Base-by-base conservation (phyloP, 2,888 invertebrate species). In the Drosophila merina region DNA sequence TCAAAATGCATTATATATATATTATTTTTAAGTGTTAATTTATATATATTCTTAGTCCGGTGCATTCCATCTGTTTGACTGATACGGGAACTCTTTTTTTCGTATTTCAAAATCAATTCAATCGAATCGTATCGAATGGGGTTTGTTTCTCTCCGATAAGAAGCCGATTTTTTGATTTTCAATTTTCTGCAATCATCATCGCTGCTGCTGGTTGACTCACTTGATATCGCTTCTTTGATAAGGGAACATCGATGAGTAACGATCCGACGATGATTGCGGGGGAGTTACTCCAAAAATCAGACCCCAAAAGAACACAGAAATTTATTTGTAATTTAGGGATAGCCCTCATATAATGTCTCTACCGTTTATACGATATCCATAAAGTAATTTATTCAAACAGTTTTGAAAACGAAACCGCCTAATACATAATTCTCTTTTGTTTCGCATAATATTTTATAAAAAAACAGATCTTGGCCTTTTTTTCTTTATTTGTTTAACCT, bases 51-150 rank as follows among this genome's bases (percentile, higher is more conserved):
- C 14, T 0, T 2, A 9, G 31, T 62, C 57, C 55, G 58, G 83
- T 80, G 68, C 81, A 59, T 81, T 80, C 76, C 75, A 80, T 83
- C 84, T 74, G 68, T 69, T 51, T 72, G 67, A 58, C 62, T 72
- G 79, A 82, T 79, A 79, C 44, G 64, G 57, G 48, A 42, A 57
- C 31, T 8, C 10, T 42, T 42, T 20, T 42, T 30, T 33, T 36
- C 47, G 44, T 12, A 12, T 49, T 62, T 47, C 31, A 10, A 42
- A 57, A 62, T 57, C 60, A 62, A 57, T 57, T 49, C 60, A 57
- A 49, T 62, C 60, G 60, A 12, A 59, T 59, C 55, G 55, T 20
- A 20, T 20, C 20, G 20, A 20, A 20, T 20, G 57, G 60, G 57
- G 38, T 57, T 60, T 38, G 38, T 57, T 30, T 8, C 6, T 7